Base-by-base conservation (phyloP, 2,888 invertebrate species). In the Tenthredo livida region DNA sequence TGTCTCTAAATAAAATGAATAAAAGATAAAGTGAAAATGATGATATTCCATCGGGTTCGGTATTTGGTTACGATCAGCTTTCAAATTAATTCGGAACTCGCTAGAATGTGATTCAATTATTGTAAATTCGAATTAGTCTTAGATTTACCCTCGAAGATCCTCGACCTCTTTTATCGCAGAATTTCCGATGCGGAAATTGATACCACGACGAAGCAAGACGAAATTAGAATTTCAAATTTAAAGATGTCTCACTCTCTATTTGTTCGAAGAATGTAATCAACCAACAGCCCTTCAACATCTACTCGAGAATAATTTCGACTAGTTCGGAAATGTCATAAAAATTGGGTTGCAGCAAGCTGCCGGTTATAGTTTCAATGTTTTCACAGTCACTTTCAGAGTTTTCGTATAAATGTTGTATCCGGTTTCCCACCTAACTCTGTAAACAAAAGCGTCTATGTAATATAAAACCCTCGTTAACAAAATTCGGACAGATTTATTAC, bases 401-500 rank as follows among this genome's bases (percentile, higher is more conserved):
- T 54, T 54, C 54, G 54, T 54, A n/a, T 54, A 54, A 54, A 54
- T 54, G 17, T 54, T 54, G 54, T 54, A 54, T 54, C 54, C 54
- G 54, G 54, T 54, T 54, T 54, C 54, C n/a, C 54, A 54, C 54
- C 54, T 54, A 54, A 54, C n/a, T 54, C 7, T 54, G 54, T 54
- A 54, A 54, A 54, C 54, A 54, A 7, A n/a, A 7, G n/a, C 54
- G 54, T 54, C 4, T 54, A 17, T 54, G 54, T n/a, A 54, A 54
- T n/a, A 7, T n/a, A 54, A 54, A 54, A 7, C n/a, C n/a, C 54
- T 54, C n/a, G n/a, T 54, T 17, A 54, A n/a, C 54, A n/a, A 54
- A n/a, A 54, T n/a, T 54, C n/a, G n/a, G 54, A 54, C n/a, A n/a
- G 54, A 54, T 54, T 54, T 54, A 54, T 54, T n/a, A n/a, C 54